Evolutionary conservation across 2,113 vertebrate genomes (phyloP).

Genomic region (Atherinomorus stipes): DNA sequence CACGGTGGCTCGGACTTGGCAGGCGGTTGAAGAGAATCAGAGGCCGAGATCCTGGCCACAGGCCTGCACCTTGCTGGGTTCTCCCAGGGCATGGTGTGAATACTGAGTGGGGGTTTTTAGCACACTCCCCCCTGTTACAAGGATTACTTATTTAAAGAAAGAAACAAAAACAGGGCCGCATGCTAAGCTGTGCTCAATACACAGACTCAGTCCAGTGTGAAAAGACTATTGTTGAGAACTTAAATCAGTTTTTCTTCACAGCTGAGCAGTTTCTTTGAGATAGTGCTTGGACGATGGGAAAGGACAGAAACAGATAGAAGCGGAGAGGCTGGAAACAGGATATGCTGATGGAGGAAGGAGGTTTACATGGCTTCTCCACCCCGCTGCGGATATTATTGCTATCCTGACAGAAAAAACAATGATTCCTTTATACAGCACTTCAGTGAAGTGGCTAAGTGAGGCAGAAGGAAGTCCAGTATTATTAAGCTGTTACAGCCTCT

Average conservation of each 20-base stretch:
- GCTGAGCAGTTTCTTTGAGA: constrained; percentile 44
- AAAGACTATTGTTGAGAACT: constrained; percentile 67
- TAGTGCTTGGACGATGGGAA: constrained; percentile 8
- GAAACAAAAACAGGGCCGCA: constrained; percentile 69
- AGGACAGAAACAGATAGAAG: constrained; percentile 51
- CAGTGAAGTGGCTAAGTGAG: constrained; percentile 57
- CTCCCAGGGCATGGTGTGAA: constrained; percentile 66
- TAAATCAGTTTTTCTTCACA: constrained; percentile 47
- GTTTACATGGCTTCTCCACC: constrained; percentile 42
- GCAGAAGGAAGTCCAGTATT: constrained; percentile 59
- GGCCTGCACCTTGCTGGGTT: constrained; percentile 68
- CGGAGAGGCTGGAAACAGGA: constrained; percentile 37
- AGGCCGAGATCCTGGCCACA: constrained; percentile 61
- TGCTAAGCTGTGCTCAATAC: constrained; percentile 62
- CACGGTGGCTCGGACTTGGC: constrained; percentile 38
- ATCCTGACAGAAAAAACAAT: constrained; percentile 51
- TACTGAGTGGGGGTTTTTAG: constrained; percentile 64
- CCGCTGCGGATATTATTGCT: constrained; percentile 51
- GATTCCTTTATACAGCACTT: constrained; percentile 50
- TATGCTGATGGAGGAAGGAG: constrained; percentile 54
- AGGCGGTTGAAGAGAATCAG: constrained; percentile 36
- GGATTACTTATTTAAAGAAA: constrained; percentile 76
- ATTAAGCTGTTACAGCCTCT: constrained; percentile 51
- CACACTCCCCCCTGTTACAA: constrained; percentile 44
- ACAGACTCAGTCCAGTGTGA: constrained; percentile 50